Evolutionary conservation across 2,888 invertebrate species (phyloP).

Genomic region (Euclidia mi): DNA sequence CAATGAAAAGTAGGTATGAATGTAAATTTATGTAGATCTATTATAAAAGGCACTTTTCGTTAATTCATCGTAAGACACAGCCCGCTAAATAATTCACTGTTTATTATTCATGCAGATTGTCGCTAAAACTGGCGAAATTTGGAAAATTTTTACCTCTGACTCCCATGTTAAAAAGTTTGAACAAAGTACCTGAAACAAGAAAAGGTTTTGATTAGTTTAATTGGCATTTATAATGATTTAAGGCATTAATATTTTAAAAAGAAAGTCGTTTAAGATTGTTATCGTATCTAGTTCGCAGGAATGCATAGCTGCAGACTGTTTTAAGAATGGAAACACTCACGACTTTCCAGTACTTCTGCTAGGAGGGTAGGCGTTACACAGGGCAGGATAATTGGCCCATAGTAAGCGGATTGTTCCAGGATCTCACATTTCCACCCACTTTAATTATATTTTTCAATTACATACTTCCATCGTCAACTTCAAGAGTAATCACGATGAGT

Average conservation of each 20-base stretch:
- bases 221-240: conserved; percentile 33
- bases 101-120: conserved; percentile 77
- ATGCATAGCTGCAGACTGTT: background rate
- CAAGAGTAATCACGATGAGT: background rate
- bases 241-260: background rate
- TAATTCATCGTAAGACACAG: conserved; percentile 70
- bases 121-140: conserved; percentile 21
- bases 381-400: background rate
- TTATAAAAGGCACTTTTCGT: conserved; percentile 57
- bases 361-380: background rate
- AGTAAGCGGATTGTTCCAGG: too few relatives aligned
- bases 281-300: conserved; percentile 4
- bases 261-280: background rate
- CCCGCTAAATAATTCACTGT: conserved; percentile 71
- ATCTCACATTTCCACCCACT: background rate
- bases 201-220: conserved; percentile 50
- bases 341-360: too few relatives aligned
- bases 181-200: conserved; percentile 51
- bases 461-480: background rate
- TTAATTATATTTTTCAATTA: background rate
- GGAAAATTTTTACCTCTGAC: conserved; percentile 31
- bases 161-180: conserved; percentile 23
- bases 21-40: conserved; percentile 73
- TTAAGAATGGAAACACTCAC: background rate
- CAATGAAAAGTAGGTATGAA: conserved; percentile 52